Evolutionary conservation across 2,113 vertebrate species (phyloP), one percentile per base, ranked within the genome.

Genomic region (Cinclus cinclus): DNA sequence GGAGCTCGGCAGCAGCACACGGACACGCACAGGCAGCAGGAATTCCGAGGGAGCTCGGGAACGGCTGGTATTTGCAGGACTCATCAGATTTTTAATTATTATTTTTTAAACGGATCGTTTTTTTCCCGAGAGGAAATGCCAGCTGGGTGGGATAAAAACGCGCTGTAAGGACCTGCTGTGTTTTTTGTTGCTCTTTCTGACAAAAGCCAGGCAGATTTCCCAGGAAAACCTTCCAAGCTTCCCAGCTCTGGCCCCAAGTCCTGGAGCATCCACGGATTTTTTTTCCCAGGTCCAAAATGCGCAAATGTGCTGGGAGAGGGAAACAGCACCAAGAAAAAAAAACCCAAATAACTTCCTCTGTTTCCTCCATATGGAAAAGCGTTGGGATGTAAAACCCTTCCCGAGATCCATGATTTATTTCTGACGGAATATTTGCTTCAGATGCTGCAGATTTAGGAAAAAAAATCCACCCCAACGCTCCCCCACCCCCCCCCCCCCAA

Each of bases 261-360:
- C 49, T 31, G 13, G 14, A 14, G 4, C 27, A 27, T 3, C 50
- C 9, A 0, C 3, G 33, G 69, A 13, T 30, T 3, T 21, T 24
- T 9, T 23, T 9, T 24, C 37, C 42, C 67, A 9, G 20, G 30
- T 33, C 39, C 6, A 0, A 33, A 52, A 44, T 2, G 1, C 6
- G 5, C 8, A 33, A 52, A 44, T 2, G 1, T 7, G 5, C 8
- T 1, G n/a, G 0, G 2, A 25, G 64, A 78, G 21, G 39, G 30
- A 6, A 80, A 53, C 6, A 0, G 5, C 33, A 21, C 19, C 5
- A 3, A 42, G 52, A 63, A 25, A 4, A 41, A 53, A 19, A 25
- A 7, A 0, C 20, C 7, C 24, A 20, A 69, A 39, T 13, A 16
- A 37, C 31, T 79, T 49, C 30, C 39, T 37, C 44, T 25, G 7